Base-by-base conservation (phyloP, 2,113 vertebrate genomes). In the Pterophyllum scalare region DNA sequence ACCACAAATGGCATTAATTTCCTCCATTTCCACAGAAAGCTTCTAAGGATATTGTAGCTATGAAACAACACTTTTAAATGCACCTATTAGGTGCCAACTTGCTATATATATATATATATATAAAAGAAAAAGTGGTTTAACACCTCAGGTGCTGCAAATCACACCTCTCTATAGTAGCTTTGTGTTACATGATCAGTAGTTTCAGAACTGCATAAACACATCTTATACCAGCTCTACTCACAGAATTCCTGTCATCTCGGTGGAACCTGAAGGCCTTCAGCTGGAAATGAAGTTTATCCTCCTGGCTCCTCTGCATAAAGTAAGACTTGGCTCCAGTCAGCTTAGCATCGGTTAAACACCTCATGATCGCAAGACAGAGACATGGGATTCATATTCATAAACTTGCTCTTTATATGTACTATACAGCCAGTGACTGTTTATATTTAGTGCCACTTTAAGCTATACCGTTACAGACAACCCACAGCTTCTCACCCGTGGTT, bases 261-360 rank as follows among this genome's bases (percentile, higher is more conserved):
- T 76, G 77, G 59, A 96, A 95, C 77, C 54, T 89, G 78, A 96
- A 96, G 5, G 93, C 87, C 85, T 93, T 86, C n/a, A 96, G 72
- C 91, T 93, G 93, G 74, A 96, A 85, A 2, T 89, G 84, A 17
- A 94, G 89, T 89, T 93, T 94, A 72, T 94, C 77, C 46, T 94
- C 87, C 17, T 76, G 74, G 59, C 67, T 89, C 60, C 93, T 86
- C 75, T 80, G 86, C 83, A 94, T 80, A 87, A 95, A 96, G 84
- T 61, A 91, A 57, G 95, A 95, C 70, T 88, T 86, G 70, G 90
- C 83, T 56, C 92, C 91, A 0, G 93, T 92, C 88, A 92, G 65
- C 85, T 88, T 92, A n/a, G 86, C 75, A 28, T 95, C 94, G 4
- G n/a, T 78, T 26, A 95, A 82, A 92, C 96, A 95, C 86, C 95